Base-by-base conservation (phyloP, 2,888 invertebrate genomes). In the Cheiracanthium punctorium region DNA sequence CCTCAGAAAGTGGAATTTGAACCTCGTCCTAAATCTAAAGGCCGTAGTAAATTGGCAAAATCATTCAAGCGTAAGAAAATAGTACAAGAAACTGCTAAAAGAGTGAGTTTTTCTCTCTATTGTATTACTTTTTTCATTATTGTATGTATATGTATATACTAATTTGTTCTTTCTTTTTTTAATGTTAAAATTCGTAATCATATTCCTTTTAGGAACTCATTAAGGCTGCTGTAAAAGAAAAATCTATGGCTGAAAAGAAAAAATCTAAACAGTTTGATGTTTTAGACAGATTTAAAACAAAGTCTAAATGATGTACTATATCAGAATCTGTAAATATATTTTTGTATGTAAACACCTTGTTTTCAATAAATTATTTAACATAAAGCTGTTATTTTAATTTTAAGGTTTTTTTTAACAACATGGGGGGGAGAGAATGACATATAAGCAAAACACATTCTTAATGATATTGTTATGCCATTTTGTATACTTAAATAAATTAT, bases 1-100 rank as follows among this genome's bases (percentile, higher is more conserved):
- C 95, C 96, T 20, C 95, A 95, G 73, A 94, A 95, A 89, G 93
- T 97, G 72, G 94, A 96, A 90, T 95, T 95, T 88, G 94, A 94
- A 86, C 95, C 96, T 30, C 82, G 84, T 4, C 32, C 64, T 0
- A 88, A 74, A 43, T 30, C 67, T 1, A 88, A 87, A 76, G 71
- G 48, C 7, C 14, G 80, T 72, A 80, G 73, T 65, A 88, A 88
- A 80, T 76, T 76, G 28, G 88, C 82, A 32, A 64, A 77, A 37
- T 67, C 33, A 12, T 70, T 76, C 29, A 89, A 89, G 69, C 24
- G 73, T 17, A 87, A 89, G 72, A 82, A 80, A 41, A 71, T 64
- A 8, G 80, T 88, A 0, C 72, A 80, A 48, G 82, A 88, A 65
- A 33, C 69, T 52, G 67, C 74, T 33, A 85, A 80, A 75, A 77